These are phyloP conservation scores for Drosophila borealis DNA, from an alignment of 2,888 invertebrate genomes.

Conservation along the genomic window DNA sequence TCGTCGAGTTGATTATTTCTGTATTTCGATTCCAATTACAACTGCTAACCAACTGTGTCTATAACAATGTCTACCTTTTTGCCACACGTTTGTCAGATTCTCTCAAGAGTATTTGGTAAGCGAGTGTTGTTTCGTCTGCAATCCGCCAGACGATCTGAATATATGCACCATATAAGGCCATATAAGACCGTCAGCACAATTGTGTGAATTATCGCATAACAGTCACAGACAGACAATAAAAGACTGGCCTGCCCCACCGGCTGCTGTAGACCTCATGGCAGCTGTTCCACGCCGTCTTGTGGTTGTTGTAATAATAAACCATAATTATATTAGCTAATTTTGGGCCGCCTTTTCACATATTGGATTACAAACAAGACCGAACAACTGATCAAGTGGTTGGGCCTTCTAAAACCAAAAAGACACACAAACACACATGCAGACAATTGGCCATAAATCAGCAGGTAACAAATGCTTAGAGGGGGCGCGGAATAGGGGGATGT, in stretches of 20 bases:
- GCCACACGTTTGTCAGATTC: slow-evolving; percentile 30
- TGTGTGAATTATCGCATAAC: slow-evolving; percentile 68
- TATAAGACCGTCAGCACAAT: slow-evolving; percentile 51
- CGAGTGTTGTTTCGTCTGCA: slow-evolving; percentile 21
- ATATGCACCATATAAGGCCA: slow-evolving; percentile 35
- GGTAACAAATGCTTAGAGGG: slow-evolving; percentile 58
- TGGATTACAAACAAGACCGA: slow-evolving; percentile 44
- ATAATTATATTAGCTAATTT: slow-evolving; percentile 70
- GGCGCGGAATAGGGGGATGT: not conserved
- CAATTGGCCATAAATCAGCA: slow-evolving; percentile 75
- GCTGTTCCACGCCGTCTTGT: slow-evolving; percentile 23
- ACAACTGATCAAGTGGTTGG: slow-evolving; percentile 38
- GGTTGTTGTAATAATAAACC: slow-evolving; percentile 53
- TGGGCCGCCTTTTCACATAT: slow-evolving; percentile 46
- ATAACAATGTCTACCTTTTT: slow-evolving; percentile 15
- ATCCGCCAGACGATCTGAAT: slow-evolving; percentile 32
- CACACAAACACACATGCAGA: slow-evolving; percentile 40
- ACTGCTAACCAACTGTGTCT: slow-evolving; percentile 2
- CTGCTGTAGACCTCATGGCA: slow-evolving; percentile 22
- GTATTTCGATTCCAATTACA: not conserved
- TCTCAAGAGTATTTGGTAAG: slow-evolving; percentile 51
- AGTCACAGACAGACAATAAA: slow-evolving; percentile 19
- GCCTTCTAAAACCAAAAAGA: slow-evolving; percentile 39
- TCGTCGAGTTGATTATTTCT: not conserved
- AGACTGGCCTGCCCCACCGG: slow-evolving; percentile 16